Conservation (phyloP, 1,140 invertebrate species). For the Heliothis subflexa region DNA sequence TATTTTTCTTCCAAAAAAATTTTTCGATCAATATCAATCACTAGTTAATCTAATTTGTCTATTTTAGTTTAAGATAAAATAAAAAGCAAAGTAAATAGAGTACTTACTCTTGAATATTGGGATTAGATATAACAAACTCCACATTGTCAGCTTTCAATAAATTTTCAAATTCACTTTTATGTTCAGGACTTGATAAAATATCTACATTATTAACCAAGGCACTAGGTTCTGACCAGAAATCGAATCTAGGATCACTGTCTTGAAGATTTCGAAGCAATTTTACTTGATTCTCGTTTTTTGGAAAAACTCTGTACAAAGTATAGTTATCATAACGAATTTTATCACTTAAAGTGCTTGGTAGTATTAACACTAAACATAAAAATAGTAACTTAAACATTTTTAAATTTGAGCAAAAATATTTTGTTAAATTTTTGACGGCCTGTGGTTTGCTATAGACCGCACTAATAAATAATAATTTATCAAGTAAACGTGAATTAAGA, state of each 20-base stretch:
- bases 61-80: too few species aligned
- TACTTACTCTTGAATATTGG: constrained; percentile 79
- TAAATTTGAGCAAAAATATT: constrained; percentile 42
- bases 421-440: too few species aligned
- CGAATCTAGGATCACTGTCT: constrained; percentile 60
- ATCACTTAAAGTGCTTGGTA: constrained; percentile 50
- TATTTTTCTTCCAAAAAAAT: too few species aligned
- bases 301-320: constrained; percentile 68
- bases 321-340: constrained; percentile 72
- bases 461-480: too few species aligned
- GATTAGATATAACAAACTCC: constrained; percentile 60
- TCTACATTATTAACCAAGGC: constrained; percentile 61
- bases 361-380: constrained; percentile 43
- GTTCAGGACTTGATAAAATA: constrained; percentile 67
- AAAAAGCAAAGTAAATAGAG: too few species aligned
- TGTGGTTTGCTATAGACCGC: too few species aligned
- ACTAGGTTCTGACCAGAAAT: constrained; percentile 72
- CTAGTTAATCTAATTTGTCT: too few species aligned
- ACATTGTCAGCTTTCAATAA: constrained; percentile 62
- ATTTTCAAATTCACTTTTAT: constrained; percentile 67
- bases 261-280: constrained; percentile 64
- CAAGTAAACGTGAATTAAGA: too few species aligned
- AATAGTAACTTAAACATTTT: constrained; percentile 54
- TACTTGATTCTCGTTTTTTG: constrained; percentile 66
- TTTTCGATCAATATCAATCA: too few species aligned